Evolutionary conservation across 1,140 invertebrate species (phyloP).

Genomic region (Drosophila miranda): DNA sequence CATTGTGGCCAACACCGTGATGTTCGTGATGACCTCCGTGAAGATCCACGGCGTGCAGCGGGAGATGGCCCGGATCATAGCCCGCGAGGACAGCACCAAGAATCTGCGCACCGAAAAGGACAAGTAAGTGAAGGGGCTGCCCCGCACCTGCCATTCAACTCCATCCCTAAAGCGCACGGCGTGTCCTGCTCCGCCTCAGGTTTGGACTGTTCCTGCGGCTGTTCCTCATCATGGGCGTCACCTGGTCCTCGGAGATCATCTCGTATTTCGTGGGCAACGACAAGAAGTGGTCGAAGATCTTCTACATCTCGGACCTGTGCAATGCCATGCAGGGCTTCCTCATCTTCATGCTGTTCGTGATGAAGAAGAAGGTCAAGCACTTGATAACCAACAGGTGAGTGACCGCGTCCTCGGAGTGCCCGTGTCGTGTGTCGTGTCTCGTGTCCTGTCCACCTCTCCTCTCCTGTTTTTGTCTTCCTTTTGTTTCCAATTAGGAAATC

Average conservation of each 20-base stretch:
- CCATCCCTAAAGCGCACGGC: conserved; percentile 8
- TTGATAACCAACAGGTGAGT: conserved; percentile 83
- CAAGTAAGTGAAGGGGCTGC: conserved; percentile 82
- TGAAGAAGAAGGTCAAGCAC: conserved; percentile 84
- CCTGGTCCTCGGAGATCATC: conserved; percentile 88
- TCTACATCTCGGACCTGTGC: conserved; percentile 83
- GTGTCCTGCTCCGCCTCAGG: conserved; percentile 77
- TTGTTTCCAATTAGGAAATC: conserved; percentile 3
- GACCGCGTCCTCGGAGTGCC: neutral
- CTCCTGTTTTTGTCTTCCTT: neutral
- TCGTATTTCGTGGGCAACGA: conserved; percentile 84
- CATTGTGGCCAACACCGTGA: conserved; percentile 87
- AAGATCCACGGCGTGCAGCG: conserved; percentile 86
- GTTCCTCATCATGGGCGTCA: conserved; percentile 89
- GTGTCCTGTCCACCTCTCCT: conserved; percentile 1
- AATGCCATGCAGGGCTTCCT: conserved; percentile 85
- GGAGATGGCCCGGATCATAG: conserved; percentile 85
- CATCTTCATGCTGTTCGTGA: conserved; percentile 86
- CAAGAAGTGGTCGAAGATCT: conserved; percentile 82
- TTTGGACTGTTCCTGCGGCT: conserved; percentile 88
- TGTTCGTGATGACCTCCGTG: conserved; percentile 89
- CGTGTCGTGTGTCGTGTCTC: neutral
- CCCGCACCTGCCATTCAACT: neutral
- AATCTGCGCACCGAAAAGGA: conserved; percentile 84
- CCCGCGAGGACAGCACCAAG: conserved; percentile 84